Evolutionary conservation across 2,888 invertebrate genomes (phyloP).

Genomic region (Linnaemya tessellans): DNA sequence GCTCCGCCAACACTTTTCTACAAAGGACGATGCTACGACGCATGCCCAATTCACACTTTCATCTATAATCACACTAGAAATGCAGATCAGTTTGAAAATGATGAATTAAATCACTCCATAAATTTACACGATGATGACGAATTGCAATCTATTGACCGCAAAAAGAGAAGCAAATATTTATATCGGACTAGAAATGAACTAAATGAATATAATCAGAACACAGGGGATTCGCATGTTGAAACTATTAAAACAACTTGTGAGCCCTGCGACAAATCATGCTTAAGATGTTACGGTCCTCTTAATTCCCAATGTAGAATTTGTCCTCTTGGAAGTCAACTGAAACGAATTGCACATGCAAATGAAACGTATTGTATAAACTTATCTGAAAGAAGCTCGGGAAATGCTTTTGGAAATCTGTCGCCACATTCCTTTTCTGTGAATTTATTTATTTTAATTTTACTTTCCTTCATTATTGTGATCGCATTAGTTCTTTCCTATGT

Average conservation of each 20-base stretch:
- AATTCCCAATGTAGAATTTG: constrained; percentile 81
- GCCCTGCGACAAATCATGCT: constrained; percentile 79
- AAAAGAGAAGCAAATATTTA: constrained; percentile 59
- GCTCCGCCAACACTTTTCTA: constrained; percentile 78
- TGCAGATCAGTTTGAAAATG: constrained; percentile 14
- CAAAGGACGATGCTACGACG: constrained; percentile 80
- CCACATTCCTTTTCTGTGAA: background rate
- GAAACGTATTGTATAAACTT: constrained; percentile 81
- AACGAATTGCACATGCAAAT: constrained; percentile 74
- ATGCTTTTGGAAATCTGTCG: constrained; percentile 51
- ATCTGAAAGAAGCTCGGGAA: constrained; percentile 80
- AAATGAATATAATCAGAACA: constrained; percentile 5
- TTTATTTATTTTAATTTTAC: constrained; percentile 74
- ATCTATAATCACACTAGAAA: constrained; percentile 46
- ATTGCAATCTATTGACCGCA: constrained; percentile 78
- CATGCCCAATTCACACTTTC: constrained; percentile 80
- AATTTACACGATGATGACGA: constrained; percentile 66
- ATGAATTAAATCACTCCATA: background rate
- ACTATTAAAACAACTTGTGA: constrained; percentile 73
- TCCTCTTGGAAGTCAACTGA: constrained; percentile 79
- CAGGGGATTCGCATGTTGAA: constrained; percentile 9
- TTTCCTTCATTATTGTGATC: constrained; percentile 75
- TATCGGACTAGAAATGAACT: background rate
- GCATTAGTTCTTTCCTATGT: constrained; percentile 70
- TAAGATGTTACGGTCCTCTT: constrained; percentile 80